Evolutionary conservation across 2,888 invertebrate species (phyloP), one percentile per base, ranked within the genome.

Genomic region (Tetheella fluctuosa): DNA sequence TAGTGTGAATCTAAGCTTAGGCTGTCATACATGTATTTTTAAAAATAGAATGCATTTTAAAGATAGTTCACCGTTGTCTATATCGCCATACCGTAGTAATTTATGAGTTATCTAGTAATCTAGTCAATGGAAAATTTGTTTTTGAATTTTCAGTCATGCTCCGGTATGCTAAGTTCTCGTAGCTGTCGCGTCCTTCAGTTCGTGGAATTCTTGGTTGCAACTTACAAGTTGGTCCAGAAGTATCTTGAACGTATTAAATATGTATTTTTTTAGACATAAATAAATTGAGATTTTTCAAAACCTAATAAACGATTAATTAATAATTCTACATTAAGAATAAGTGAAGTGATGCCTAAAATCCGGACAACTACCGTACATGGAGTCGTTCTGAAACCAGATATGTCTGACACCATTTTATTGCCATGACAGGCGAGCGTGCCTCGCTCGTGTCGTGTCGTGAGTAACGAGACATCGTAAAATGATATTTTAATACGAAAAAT

Each of bases 351-450:
- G 69, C 68, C 65, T 68, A 60, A 67, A 70, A 68, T 64, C 65
- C 67, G 62, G 63, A 60, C 64, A 68, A 48, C 66, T 76, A 71
- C 76, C 72, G 68, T 67, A 74, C 63, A 71, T 64, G 71, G 69
- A 48, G 30, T 57, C 42, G 48, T 2, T 48, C 57, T 66, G 82
- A 69, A 79, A 83, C 73, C 61, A 59, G 74, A 81, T 74, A 77
- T 67, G 59, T 20, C 64, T 71, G 72, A 71, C 80, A 79, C 76
- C 71, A 58, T 68, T 73, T 68, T 69, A 68, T 58, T 64, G 65
- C 67, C 59, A 64, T 69, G 71, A 67, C 70, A 68, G 68, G 67
- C 67, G 62, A 59, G 62, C 62, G 63, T 63, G 67, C 72, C 48
- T 48, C 20, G 20, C 48, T 48, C 48, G 20, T 48, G 20, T 48